Conservation (phyloP, 2,888 invertebrate genomes). For the Cosmia trapezina region DNA sequence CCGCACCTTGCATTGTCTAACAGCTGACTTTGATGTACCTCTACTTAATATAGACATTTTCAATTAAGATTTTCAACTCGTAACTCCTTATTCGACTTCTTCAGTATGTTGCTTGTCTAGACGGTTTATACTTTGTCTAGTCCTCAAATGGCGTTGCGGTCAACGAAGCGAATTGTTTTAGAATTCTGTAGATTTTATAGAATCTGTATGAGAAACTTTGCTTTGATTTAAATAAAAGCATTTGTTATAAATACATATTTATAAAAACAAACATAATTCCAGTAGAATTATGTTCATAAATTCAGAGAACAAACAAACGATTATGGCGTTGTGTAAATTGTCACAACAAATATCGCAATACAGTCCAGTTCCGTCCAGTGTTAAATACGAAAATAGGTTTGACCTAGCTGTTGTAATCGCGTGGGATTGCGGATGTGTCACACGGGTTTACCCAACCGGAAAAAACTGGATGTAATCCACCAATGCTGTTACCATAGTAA, state of each 20-base stretch:
- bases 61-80: conserved; percentile 64
- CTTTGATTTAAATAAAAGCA: not conserved
- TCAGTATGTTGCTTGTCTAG: conserved; percentile 55
- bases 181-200: conserved; percentile 6
- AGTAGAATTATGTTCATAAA: conserved; percentile 31
- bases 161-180: conserved; percentile 51
- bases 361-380: conserved; percentile 73
- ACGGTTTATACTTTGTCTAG: conserved; percentile 46
- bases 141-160: conserved; percentile 48
- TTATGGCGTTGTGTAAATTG: conserved; percentile 63
- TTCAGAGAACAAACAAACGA: conserved; percentile 55
- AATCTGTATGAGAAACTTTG: not conserved
- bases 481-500: conserved; percentile 65
- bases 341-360: conserved; percentile 67
- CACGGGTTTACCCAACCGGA: conserved; percentile 80
- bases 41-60: conserved; percentile 61
- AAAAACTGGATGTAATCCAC: conserved; percentile 74
- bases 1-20: conserved; percentile 78
- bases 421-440: conserved; percentile 83
- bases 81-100: conserved; percentile 58
- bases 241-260: conserved; percentile 20
- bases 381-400: conserved; percentile 81
- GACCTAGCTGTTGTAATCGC: conserved; percentile 80
- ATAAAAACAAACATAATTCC: conserved; percentile 2
- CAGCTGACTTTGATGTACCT: conserved; percentile 74